These are phyloP conservation scores for Hydrochoerus hydrochaeris DNA, from an alignment of 2,113 vertebrate species.

Conservation along the genomic window DNA sequence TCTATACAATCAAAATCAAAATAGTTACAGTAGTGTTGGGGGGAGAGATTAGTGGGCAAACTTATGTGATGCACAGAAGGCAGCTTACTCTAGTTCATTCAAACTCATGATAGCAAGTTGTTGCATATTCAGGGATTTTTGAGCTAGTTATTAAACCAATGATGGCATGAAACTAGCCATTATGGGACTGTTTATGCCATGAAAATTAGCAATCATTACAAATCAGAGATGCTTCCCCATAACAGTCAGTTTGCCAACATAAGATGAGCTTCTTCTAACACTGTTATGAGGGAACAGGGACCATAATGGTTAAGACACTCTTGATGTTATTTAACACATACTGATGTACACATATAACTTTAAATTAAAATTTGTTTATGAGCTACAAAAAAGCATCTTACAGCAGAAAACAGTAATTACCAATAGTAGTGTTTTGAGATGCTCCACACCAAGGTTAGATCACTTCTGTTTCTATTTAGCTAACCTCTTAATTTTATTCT, in stretches of 20 bases:
- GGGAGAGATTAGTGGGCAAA: background rate
- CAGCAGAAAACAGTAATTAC: background rate
- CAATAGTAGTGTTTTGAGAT: slow-evolving; percentile 1
- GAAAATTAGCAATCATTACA: background rate
- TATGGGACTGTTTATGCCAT: background rate
- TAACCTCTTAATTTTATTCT: background rate
- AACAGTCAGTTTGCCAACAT: background rate
- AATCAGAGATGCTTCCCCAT: background rate
- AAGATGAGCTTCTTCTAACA: background rate
- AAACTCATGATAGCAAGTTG: background rate
- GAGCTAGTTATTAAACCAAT: background rate
- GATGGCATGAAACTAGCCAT: background rate
- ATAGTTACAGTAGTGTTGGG: background rate
- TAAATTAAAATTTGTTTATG: slow-evolving; percentile 36
- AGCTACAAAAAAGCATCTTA: slow-evolving; percentile 1
- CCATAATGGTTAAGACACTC: background rate
- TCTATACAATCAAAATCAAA: background rate
- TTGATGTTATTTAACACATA: slow-evolving; percentile 5
- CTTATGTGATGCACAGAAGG: background rate
- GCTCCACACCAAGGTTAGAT: background rate
- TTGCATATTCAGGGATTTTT: background rate
- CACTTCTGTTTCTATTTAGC: background rate
- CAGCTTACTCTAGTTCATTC: background rate
- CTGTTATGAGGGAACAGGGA: background rate
- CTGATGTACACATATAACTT: background rate